Conservation (phyloP, 2,888 invertebrate genomes). For the Spodoptera exigua region DNA sequence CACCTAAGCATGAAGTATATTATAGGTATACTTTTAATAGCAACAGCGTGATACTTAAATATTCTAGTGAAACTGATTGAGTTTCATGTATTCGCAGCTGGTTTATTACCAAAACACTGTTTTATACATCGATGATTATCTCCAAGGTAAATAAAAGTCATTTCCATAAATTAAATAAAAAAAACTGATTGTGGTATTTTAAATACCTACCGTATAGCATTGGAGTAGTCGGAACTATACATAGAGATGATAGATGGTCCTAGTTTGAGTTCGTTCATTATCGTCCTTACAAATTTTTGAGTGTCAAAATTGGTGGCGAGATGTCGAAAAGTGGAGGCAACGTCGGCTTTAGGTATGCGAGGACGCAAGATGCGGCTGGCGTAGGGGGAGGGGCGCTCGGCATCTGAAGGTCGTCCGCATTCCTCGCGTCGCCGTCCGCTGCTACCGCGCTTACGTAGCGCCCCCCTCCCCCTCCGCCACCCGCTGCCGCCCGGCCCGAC, state of each 20-base stretch:
- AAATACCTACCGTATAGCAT: conserved; percentile 21
- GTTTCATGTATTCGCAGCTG: conserved; percentile 15
- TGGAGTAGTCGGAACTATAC: conserved; percentile 11
- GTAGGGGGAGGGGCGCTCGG: conserved; percentile 87
- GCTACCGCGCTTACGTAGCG: conserved; percentile 90
- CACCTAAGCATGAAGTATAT: background rate
- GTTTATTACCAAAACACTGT: conserved; percentile 20
- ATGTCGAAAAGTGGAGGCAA: conserved; percentile 87
- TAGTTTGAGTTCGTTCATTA: conserved; percentile 29
- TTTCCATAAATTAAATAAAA: conserved; percentile 33
- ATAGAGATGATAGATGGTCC: conserved; percentile 37
- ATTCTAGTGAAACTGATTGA: conserved; percentile 15
- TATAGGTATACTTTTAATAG: background rate
- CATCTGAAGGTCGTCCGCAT: conserved; percentile 90
- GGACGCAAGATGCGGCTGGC: conserved; percentile 88
- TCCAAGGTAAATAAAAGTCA: conserved; percentile 40
- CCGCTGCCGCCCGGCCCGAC: conserved; percentile 73
- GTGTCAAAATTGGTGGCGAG: conserved; percentile 85
- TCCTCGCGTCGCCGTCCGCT: conserved; percentile 88
- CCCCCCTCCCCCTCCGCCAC: conserved; percentile 69
- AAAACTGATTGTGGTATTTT: conserved; percentile 31
- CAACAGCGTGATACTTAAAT: conserved; percentile 18
- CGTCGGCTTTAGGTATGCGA: conserved; percentile 87
- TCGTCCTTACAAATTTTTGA: conserved; percentile 70
- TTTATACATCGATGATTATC: conserved; percentile 24